Percentiles rank a stretch among this genome's conserved stretches.
phyloP scores from a whole-genome alignment of 2,888 invertebrate genomes.

The Cryptocephalus moraei region DNA sequence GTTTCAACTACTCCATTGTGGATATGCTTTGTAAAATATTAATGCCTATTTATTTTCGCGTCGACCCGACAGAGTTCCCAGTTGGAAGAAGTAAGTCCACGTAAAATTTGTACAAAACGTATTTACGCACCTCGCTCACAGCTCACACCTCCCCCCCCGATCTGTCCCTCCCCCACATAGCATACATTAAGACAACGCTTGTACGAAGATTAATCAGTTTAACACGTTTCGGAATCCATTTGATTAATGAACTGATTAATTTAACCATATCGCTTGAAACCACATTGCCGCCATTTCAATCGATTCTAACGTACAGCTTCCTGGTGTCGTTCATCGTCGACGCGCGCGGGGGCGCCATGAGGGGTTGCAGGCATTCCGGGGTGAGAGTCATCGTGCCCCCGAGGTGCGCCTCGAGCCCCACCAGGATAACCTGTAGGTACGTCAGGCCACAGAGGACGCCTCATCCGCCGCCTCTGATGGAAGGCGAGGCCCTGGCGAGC shows the following conservation, averaged over 20 bases:
- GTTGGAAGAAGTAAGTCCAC: constrained; percentile 38
- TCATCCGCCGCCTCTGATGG: constrained; percentile 94
- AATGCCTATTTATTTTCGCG: background rate
- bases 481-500: constrained; percentile 95
- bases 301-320: constrained; percentile 51
- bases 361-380: constrained; percentile 95
- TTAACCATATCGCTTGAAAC: no score
- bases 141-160: no score
- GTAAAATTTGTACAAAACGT: constrained; percentile 7
- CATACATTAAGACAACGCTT: no score
- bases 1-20: no score
- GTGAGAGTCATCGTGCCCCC: constrained; percentile 96
- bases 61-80: constrained; percentile 29
- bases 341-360: constrained; percentile 97
- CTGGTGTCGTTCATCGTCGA: constrained; percentile 99
- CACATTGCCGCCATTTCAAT: no score
- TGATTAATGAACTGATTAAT: no score
- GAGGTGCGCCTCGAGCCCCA: constrained; percentile 88
- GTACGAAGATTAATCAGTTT: no score
- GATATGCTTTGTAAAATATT: background rate
- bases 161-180: no score
- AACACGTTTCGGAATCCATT: no score
- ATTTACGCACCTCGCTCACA: no score
- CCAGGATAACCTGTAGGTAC: constrained; percentile 91
- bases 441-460: constrained; percentile 59